Conservation (phyloP, 1,140 invertebrate species). For the Anoplolepis gracilipes region DNA sequence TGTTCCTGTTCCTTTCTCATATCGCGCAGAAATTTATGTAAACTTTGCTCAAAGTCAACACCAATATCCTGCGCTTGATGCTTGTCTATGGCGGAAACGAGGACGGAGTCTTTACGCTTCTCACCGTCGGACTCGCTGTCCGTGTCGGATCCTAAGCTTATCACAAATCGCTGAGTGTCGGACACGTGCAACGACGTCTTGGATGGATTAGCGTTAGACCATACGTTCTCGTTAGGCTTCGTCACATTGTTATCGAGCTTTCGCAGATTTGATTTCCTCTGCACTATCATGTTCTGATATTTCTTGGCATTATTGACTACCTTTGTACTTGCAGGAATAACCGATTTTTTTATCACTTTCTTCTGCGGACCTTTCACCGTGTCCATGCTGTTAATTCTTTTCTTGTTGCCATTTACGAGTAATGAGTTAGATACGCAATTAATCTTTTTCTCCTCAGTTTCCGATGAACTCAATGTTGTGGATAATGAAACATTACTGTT, state of each 20-base stretch:
- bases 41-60: constrained; percentile 82
- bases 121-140: constrained; percentile 81
- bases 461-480: neutral
- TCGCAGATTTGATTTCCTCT: constrained; percentile 76
- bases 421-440: neutral
- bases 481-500: neutral
- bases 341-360: constrained; percentile 73
- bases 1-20: constrained; percentile 81
- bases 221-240: constrained; percentile 41
- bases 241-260: constrained; percentile 60
- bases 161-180: constrained; percentile 79
- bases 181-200: constrained; percentile 49
- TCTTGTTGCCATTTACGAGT: neutral
- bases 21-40: constrained; percentile 82
- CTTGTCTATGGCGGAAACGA: constrained; percentile 28
- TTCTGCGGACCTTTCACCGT: constrained; percentile 63
- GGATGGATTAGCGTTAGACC: constrained; percentile 50
- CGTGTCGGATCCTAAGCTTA: constrained; percentile 81
- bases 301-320: constrained; percentile 81
- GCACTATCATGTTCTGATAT: constrained; percentile 76
- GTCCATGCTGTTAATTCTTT: constrained; percentile 46
- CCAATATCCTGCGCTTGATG: constrained; percentile 68
- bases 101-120: neutral
- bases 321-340: constrained; percentile 76
- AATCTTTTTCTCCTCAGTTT: constrained; percentile 5